phyloP scores from a whole-genome alignment of 2,797 vertebrate genomes.

The Chiroxiphia lanceolata region DNA sequence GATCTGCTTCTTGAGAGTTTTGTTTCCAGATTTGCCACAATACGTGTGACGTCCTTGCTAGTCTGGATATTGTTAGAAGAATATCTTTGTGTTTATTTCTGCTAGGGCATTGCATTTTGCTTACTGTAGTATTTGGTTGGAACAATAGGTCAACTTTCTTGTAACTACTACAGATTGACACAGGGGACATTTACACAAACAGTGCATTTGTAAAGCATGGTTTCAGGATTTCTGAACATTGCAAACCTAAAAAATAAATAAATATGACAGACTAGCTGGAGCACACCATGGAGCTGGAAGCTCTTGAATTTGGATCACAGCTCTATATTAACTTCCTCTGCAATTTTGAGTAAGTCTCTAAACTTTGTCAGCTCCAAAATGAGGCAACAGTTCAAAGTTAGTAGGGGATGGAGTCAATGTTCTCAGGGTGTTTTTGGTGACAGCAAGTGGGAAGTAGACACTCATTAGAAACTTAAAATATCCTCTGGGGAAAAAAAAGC shows the following conservation, averaged over 20 bases:
- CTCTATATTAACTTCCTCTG: neutral
- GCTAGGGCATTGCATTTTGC: neutral
- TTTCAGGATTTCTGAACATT: neutral
- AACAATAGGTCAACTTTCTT: neutral
- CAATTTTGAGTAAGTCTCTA: neutral
- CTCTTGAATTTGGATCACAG: neutral
- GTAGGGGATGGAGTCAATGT: neutral
- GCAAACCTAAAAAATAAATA: neutral
- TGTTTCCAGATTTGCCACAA: neutral
- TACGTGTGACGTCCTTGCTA: neutral
- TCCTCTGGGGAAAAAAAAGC: neutral
- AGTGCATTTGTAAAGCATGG: neutral
- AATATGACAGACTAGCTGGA: neutral
- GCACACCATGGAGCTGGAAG: neutral
- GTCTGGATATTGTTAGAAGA: neutral
- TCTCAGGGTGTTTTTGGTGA: neutral
- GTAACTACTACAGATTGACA: neutral
- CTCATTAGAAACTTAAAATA: neutral
- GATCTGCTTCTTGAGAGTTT: neutral
- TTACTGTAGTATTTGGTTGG: neutral
- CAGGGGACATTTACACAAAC: neutral
- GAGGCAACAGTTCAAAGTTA: neutral
- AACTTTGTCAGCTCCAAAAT: neutral
- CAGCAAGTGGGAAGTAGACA: neutral
- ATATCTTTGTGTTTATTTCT: neutral